phyloP scores from a whole-genome alignment of 2,113 vertebrate species.

The Gambusia holbrooki region DNA sequence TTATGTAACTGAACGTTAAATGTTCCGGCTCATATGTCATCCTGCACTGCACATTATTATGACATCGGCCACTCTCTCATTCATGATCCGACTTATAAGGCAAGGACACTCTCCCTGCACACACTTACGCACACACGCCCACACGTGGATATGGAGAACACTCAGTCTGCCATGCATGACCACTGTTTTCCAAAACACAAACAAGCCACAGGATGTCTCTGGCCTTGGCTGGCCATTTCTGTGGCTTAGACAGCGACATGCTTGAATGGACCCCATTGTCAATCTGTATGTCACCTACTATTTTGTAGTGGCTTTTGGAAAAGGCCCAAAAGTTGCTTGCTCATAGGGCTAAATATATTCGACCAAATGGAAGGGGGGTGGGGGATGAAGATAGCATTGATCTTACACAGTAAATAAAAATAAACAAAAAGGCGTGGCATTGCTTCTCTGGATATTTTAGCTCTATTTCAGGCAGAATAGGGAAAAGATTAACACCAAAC shows the following conservation, averaged over 20 bases:
- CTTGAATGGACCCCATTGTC: slow-evolving; percentile 76
- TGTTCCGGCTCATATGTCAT: slow-evolving; percentile 43
- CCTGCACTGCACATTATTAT: slow-evolving; percentile 51
- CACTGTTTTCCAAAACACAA: slow-evolving; percentile 78
- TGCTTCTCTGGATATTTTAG: neutral
- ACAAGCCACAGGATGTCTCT: slow-evolving; percentile 60
- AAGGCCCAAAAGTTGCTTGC: slow-evolving; percentile 60
- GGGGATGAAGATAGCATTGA: slow-evolving; percentile 24
- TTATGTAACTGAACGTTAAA: slow-evolving; percentile 42
- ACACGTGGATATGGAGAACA: slow-evolving; percentile 53
- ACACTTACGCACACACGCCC: slow-evolving; percentile 29
- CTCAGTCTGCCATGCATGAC: slow-evolving; percentile 64
- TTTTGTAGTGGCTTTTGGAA: slow-evolving; percentile 71
- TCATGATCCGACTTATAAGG: slow-evolving; percentile 74
- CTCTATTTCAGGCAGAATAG: neutral
- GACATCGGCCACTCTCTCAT: slow-evolving; percentile 65
- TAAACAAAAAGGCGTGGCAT: slow-evolving; percentile 30
- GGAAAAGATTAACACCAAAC: neutral
- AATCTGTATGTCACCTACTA: slow-evolving; percentile 78
- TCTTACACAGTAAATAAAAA: slow-evolving; percentile 49
- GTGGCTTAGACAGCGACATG: slow-evolving; percentile 58
- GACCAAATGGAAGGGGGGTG: slow-evolving; percentile 29
- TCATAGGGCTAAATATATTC: slow-evolving; percentile 73
- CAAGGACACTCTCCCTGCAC: slow-evolving; percentile 58
- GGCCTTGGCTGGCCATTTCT: slow-evolving; percentile 46